Conservation (phyloP, 2,888 invertebrate species). For the Nomada lathburiana region DNA sequence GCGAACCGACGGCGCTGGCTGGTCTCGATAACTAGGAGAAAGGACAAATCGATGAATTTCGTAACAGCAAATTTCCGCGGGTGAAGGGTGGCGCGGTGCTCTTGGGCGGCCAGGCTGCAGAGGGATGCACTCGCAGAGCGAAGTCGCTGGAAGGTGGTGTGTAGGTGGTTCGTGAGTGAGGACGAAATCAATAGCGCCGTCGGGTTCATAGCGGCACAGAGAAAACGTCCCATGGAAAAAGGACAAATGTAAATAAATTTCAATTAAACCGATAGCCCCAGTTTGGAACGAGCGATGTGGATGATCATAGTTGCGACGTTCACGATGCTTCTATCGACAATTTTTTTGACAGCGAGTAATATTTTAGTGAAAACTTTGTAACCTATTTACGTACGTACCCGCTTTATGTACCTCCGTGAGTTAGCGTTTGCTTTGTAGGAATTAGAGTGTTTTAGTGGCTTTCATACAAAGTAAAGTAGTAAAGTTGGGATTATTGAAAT, state of each 20-base stretch:
- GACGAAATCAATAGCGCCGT: slow-evolving; percentile 75
- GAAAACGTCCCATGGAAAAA: slow-evolving; percentile 72
- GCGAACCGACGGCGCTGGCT: slow-evolving; percentile 13
- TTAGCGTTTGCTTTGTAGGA: no score
- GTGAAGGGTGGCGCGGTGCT: slow-evolving; percentile 59
- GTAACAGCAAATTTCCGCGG: slow-evolving; percentile 73
- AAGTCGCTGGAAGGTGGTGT: slow-evolving; percentile 51
- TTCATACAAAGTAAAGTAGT: no score
- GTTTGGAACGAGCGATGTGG: slow-evolving; percentile 49
- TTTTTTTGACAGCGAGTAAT: no score
- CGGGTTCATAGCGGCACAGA: slow-evolving; percentile 72
- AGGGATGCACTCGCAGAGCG: slow-evolving; percentile 27
- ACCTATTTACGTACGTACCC: no score
- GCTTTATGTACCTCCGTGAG: no score
- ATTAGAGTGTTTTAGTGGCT: no score
- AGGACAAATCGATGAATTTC: slow-evolving; percentile 73
- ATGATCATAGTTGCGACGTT: slow-evolving; percentile 16
- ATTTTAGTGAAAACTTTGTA: no score
- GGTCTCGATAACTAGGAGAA: slow-evolving; percentile 61
- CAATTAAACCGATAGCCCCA: slow-evolving; percentile 71
- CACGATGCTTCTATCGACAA: no score
- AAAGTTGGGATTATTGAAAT: no score
- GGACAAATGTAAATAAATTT: slow-evolving; percentile 81
- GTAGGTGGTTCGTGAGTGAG: slow-evolving; percentile 72
- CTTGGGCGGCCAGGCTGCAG: slow-evolving; percentile 42